A percentile compares a stretch with the other conserved stretches of the same genome.
These are phyloP conservation scores for Proctacanthus coquilletti DNA, from an alignment of 1,140 invertebrate species.

Conservation along the genomic window DNA sequence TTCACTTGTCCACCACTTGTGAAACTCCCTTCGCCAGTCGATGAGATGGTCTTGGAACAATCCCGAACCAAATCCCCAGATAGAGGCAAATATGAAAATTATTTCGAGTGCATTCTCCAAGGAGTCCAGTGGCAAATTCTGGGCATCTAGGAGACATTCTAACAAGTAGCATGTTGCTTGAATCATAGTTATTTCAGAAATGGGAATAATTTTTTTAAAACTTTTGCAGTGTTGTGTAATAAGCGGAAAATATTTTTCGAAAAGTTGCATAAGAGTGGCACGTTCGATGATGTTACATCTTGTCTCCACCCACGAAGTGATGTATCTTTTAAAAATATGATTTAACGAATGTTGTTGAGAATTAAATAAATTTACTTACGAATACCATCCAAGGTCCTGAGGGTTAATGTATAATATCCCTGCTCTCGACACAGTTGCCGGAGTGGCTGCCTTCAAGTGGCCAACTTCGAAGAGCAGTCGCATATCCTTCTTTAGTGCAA, in stretches of 20 bases:
- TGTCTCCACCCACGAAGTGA: slow-evolving; percentile 85
- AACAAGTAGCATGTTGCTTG: slow-evolving; percentile 81
- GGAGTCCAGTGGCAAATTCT: slow-evolving; percentile 12
- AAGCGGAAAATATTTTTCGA: slow-evolving; percentile 89
- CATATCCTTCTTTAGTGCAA: slow-evolving; percentile 81
- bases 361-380: slow-evolving; percentile 64
- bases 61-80: slow-evolving; percentile 90
- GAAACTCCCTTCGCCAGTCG: slow-evolving; percentile 87
- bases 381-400: slow-evolving; percentile 92
- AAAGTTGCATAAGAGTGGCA: slow-evolving; percentile 69
- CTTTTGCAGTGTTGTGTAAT: slow-evolving; percentile 64
- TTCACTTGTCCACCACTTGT: slow-evolving; percentile 69
- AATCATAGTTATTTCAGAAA: slow-evolving; percentile 80
- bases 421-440: slow-evolving; percentile 87
- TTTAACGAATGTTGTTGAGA: too few relatives aligned
- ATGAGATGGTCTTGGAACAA: slow-evolving; percentile 76
- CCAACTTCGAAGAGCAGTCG: slow-evolving; percentile 87
- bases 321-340: slow-evolving; percentile 37
- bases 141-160: slow-evolving; percentile 62
- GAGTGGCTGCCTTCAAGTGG: slow-evolving; percentile 83
- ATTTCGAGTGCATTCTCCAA: slow-evolving; percentile 41
- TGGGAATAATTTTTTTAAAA: slow-evolving; percentile 84
- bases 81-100: slow-evolving; percentile 79
- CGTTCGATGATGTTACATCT: slow-evolving; percentile 51
- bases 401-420: slow-evolving; percentile 87